Conservation (phyloP, 2,113 vertebrate species). For the Oncorhynchus tshawytscha region DNA sequence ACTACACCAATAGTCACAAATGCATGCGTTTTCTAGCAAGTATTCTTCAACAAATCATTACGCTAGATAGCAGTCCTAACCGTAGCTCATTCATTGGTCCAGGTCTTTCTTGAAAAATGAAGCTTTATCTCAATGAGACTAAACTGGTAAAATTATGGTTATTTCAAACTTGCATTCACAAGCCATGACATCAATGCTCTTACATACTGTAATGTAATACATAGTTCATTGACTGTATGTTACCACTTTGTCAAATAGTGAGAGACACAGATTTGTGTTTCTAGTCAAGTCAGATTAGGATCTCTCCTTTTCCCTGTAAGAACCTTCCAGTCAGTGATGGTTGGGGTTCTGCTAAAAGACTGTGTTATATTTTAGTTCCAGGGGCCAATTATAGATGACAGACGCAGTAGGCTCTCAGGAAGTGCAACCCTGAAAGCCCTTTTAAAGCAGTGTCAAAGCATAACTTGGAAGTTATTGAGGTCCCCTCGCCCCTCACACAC, state of each 20-base stretch:
- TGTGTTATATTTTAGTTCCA: not conserved
- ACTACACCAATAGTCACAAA: too few relatives aligned
- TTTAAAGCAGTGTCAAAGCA: conserved; percentile 17
- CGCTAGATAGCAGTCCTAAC: too few relatives aligned
- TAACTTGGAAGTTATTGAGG: conserved; percentile 29
- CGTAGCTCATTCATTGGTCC: too few relatives aligned
- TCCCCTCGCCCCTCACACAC: conserved; percentile 12
- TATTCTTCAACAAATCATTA: too few relatives aligned
- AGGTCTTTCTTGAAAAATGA: too few relatives aligned
- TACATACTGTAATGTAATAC: too few relatives aligned
- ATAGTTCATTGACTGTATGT: too few relatives aligned
- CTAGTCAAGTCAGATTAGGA: not conserved
- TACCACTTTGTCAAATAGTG: not conserved
- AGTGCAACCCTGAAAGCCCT: conserved; percentile 10
- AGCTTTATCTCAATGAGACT: too few relatives aligned
- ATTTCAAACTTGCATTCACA: too few relatives aligned
- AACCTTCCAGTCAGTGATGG: not conserved
- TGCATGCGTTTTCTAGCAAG: too few relatives aligned
- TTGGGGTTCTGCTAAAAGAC: not conserved
- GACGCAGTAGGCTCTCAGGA: not conserved
- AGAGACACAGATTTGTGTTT: not conserved
- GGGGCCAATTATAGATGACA: not conserved
- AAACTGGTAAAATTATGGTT: too few relatives aligned
- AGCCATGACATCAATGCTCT: too few relatives aligned
- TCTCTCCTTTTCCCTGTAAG: not conserved